Conservation (phyloP, 2,797 vertebrate species). For the Coregonus sp. region DNA sequence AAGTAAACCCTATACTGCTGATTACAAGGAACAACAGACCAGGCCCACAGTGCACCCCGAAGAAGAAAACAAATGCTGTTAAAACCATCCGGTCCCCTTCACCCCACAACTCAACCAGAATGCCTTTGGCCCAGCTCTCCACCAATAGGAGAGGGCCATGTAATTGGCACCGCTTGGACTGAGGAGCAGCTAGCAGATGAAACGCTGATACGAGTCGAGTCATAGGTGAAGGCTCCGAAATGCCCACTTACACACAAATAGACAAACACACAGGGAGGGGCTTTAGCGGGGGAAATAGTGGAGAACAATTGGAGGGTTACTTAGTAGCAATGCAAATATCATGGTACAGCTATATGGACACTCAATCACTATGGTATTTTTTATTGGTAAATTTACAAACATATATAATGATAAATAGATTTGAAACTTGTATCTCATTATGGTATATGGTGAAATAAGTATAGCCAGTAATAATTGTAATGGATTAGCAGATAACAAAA, state of each 20-base stretch:
- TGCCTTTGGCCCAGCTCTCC: constrained; percentile 44
- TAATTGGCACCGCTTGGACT: constrained; percentile 49
- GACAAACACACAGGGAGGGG: background rate
- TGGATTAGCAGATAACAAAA: too few species aligned
- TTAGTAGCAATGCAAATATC: too few species aligned
- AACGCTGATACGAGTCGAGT: constrained; percentile 56
- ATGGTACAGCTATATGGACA: too few species aligned
- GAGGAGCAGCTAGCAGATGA: constrained; percentile 42
- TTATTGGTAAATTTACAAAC: too few species aligned
- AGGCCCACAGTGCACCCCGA: constrained; percentile 4
- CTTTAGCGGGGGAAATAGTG: too few species aligned
- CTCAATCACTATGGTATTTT: too few species aligned
- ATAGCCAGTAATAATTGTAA: too few species aligned
- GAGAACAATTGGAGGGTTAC: too few species aligned
- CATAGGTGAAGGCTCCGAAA: constrained; percentile 42
- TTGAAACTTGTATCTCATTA: too few species aligned
- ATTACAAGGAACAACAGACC: constrained; percentile 25
- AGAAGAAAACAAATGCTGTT: constrained; percentile 26
- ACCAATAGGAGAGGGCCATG: constrained; percentile 45
- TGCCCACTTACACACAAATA: too few species aligned
- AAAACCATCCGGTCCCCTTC: background rate
- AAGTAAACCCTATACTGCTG: background rate
- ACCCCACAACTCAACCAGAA: constrained; percentile 10
- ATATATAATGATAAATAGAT: too few species aligned
- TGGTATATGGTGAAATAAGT: too few species aligned